Evolutionary conservation across 2,797 vertebrate species (phyloP).

Genomic region (Mycteria americana): DNA sequence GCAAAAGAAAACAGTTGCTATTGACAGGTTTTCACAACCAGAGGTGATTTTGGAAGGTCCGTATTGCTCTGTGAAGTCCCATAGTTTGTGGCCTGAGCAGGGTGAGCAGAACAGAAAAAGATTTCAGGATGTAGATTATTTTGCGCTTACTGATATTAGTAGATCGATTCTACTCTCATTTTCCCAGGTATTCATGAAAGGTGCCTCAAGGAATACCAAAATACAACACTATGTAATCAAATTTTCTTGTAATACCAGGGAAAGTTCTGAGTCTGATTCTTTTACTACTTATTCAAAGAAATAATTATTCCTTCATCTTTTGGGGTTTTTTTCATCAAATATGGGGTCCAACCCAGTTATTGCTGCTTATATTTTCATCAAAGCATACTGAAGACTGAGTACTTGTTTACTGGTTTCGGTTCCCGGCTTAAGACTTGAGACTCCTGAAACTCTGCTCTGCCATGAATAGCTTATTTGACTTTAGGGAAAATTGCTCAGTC

Average conservation of each 20-base stretch:
- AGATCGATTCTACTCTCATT: background rate
- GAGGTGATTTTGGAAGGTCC: background rate
- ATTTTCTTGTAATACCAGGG: background rate
- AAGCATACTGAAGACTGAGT: background rate
- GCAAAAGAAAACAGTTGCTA: background rate
- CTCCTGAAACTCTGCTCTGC: background rate
- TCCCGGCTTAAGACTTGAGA: background rate
- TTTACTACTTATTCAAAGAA: background rate
- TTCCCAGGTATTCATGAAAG: background rate
- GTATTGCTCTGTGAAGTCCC: background rate
- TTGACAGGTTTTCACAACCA: background rate
- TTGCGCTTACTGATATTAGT: background rate
- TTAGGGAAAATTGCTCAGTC: background rate
- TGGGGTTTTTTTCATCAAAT: background rate
- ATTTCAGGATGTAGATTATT: background rate
- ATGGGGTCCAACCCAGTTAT: background rate
- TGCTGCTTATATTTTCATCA: slow-evolving; percentile 2
- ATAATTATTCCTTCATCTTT: background rate
- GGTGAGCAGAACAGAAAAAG: background rate
- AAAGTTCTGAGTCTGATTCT: background rate
- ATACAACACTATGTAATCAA: background rate
- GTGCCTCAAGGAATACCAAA: background rate
- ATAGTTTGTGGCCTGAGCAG: background rate
- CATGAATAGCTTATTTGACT: background rate
- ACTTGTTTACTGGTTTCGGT: background rate